Conservation (phyloP, 1,140 invertebrate species). For the Trachymyrmex septentrionalis region DNA sequence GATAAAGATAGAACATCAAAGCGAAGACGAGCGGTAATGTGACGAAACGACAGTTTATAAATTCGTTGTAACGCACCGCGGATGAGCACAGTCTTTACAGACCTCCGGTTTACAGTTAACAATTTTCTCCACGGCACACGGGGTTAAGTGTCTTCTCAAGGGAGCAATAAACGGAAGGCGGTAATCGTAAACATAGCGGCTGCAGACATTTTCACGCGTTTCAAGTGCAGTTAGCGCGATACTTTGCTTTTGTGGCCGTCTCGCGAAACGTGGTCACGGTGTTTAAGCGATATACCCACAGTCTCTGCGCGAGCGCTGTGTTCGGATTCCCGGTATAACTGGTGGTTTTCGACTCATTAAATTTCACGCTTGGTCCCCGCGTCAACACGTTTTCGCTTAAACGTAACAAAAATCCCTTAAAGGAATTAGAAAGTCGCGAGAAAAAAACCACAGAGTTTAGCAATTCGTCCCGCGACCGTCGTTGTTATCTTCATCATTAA, state of each 20-base stretch:
- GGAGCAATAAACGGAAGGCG: constrained; percentile 49
- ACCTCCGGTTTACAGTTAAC: constrained; percentile 68
- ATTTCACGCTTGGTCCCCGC: constrained; percentile 43
- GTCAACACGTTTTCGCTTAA: constrained; percentile 14
- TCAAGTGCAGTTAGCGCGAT: constrained; percentile 63
- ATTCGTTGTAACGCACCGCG: constrained; percentile 52
- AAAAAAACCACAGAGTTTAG: constrained; percentile 1
- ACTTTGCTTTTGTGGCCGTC: constrained; percentile 54
- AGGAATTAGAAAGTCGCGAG: constrained; percentile 31
- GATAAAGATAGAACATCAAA: background rate
- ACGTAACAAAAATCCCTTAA: constrained; percentile 7
- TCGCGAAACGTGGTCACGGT: constrained; percentile 49
- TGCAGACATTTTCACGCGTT: constrained; percentile 64
- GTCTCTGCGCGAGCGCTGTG: constrained; percentile 25
- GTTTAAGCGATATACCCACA: constrained; percentile 58
- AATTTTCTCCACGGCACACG: constrained; percentile 59
- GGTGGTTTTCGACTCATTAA: constrained; percentile 56
- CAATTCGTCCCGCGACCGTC: background rate
- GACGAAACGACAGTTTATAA: constrained; percentile 48
- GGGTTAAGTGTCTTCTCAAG: constrained; percentile 63
- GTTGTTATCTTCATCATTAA: background rate
- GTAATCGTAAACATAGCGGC: constrained; percentile 68
- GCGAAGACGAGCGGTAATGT: background rate
- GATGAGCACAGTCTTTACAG: constrained; percentile 51
- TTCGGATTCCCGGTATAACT: constrained; percentile 36